Percentiles rank a stretch among this genome's conserved stretches.
phyloP scores from a whole-genome alignment of 2,113 vertebrate genomes.

The Lagopus muta region DNA sequence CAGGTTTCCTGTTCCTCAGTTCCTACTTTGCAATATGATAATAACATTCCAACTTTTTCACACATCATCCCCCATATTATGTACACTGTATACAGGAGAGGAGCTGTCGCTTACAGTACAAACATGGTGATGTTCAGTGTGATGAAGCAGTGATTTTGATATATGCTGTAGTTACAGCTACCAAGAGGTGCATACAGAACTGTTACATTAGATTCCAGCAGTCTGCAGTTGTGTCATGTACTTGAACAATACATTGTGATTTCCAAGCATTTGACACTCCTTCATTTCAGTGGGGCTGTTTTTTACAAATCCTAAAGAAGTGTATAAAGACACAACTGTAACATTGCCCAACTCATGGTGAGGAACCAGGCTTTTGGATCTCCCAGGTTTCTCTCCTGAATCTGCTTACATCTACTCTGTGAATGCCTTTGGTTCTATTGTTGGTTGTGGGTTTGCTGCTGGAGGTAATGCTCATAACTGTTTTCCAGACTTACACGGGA shows the following conservation, averaged over 20 bases:
- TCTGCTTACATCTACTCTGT: neutral
- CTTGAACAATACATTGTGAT: neutral
- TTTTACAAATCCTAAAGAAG: neutral
- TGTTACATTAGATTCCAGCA: neutral
- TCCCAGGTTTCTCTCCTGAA: neutral
- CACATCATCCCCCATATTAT: neutral
- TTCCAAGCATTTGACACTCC: neutral
- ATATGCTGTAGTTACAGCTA: neutral
- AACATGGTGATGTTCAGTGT: neutral
- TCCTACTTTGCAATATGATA: neutral
- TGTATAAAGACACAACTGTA: neutral
- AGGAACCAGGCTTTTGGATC: neutral
- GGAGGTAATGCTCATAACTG: neutral
- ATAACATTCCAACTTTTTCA: neutral
- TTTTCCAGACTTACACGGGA: conserved; percentile 91
- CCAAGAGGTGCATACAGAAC: neutral
- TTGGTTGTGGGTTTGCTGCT: neutral
- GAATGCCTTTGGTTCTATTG: neutral
- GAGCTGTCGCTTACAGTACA: neutral
- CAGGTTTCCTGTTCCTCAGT: neutral
- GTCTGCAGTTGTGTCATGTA: neutral
- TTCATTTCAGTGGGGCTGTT: neutral
- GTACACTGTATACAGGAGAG: neutral
- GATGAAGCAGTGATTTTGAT: neutral
- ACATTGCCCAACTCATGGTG: neutral